Conservation (phyloP, 1,140 invertebrate genomes). For the Papilio machaon region DNA sequence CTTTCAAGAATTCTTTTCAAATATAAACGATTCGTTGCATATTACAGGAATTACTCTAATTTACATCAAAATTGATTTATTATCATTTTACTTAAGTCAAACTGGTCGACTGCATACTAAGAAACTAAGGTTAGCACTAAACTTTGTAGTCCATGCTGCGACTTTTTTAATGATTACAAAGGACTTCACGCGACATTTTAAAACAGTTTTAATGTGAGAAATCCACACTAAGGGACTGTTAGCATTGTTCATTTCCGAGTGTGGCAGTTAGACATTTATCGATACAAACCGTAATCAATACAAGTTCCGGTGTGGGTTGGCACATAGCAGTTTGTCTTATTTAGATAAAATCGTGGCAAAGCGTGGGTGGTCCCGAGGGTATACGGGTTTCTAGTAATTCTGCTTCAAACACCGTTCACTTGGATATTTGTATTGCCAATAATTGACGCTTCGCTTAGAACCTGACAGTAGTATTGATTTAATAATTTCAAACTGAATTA, state of each 20-base stretch:
- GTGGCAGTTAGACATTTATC: background rate
- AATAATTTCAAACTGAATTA: background rate
- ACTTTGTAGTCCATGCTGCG: background rate
- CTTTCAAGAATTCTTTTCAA: background rate
- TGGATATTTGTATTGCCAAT: background rate
- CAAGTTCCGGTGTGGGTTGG: background rate
- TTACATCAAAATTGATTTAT: too few species aligned
- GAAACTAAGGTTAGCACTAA: background rate
- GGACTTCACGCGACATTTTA: too few species aligned
- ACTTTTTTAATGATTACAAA: too few species aligned
- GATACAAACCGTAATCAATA: background rate
- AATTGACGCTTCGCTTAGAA: background rate
- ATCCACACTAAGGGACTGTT: background rate
- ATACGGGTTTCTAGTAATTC: slow-evolving; percentile 1
- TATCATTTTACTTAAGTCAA: background rate
- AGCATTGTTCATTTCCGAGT: background rate
- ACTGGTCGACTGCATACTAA: background rate
- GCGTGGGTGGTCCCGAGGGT: slow-evolving; percentile 7
- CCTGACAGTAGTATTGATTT: background rate
- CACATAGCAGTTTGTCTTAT: slow-evolving; percentile 5
- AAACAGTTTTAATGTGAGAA: background rate
- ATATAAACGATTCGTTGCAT: background rate
- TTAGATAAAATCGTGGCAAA: slow-evolving; percentile 15
- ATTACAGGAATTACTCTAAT: background rate
- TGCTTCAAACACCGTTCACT: background rate